A percentile compares a stretch with the other conserved stretches of the same genome.
Conservation (phyloP, 2,888 invertebrate genomes). For the Sacculina carcini region DNA sequence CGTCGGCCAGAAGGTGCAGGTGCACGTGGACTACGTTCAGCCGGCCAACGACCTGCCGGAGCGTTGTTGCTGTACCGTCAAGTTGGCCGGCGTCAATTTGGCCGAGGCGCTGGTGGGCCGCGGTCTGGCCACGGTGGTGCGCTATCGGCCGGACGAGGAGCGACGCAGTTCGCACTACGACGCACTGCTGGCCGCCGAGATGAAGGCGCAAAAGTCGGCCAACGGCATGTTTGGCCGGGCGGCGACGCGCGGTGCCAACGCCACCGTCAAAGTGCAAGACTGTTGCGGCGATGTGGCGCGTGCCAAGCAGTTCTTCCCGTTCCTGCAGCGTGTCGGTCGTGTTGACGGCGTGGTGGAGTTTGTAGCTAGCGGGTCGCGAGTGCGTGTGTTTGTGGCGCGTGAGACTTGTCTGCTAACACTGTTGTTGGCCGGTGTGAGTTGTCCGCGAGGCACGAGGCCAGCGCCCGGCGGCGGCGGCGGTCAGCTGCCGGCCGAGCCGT, state of each 20-base stretch:
- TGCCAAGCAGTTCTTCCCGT: constrained; percentile 74
- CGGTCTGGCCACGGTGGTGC: constrained; percentile 73
- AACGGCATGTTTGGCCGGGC: constrained; percentile 35
- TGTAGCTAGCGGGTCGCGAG: constrained; percentile 79
- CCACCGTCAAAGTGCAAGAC: constrained; percentile 56
- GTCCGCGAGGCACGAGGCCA: constrained; percentile 58
- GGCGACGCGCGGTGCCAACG: constrained; percentile 14
- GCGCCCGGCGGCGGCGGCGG: constrained; percentile 30
- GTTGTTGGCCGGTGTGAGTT: constrained; percentile 56
- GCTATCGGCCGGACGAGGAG: constrained; percentile 85
- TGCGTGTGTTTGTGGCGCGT: constrained; percentile 76
- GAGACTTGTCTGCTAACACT: constrained; percentile 86
- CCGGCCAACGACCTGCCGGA: constrained; percentile 85
- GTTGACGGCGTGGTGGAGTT: constrained; percentile 87
- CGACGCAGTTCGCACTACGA: constrained; percentile 83
- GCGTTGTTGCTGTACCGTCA: constrained; percentile 78
- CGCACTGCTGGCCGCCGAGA: constrained; percentile 68
- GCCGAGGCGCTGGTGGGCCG: constrained; percentile 77
- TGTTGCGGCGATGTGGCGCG: constrained; percentile 50
- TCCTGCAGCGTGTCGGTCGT: constrained; percentile 65
- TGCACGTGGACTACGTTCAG: constrained; percentile 84
- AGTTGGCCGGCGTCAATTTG: constrained; percentile 57
- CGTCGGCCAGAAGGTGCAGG: constrained; percentile 76
- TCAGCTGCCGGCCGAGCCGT: constrained; percentile 54
- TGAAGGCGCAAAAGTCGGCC: constrained; percentile 61